A percentile compares a stretch with the other conserved stretches of the same genome.
These are phyloP conservation scores for Laupala kohalensis DNA, from an alignment of 1,140 invertebrate species.

Conservation along the genomic window DNA sequence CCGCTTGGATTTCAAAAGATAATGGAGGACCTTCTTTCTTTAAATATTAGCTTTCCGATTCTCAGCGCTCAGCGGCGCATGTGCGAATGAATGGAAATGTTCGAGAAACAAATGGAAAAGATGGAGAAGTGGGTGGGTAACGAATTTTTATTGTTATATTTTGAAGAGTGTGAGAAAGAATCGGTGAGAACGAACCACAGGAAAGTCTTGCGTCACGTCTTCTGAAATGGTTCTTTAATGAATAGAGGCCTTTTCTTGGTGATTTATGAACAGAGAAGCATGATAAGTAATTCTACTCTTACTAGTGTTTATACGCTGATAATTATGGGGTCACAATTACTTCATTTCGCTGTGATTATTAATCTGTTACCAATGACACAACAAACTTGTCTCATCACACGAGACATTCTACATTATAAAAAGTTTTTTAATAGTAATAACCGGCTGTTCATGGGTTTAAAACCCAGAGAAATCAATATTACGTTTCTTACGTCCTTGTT, in stretches of 20 bases:
- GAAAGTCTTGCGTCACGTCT: neutral
- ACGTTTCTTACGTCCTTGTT: too few relatives aligned
- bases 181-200: neutral
- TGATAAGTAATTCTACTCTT: neutral
- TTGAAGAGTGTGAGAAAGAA: neutral
- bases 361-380: too few relatives aligned
- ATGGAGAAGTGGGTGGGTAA: neutral
- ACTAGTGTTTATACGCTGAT: neutral
- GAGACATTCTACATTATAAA: too few relatives aligned
- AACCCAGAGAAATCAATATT: too few relatives aligned
- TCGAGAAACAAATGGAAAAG: neutral
- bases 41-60: neutral
- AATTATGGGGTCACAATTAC: too few relatives aligned
- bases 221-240: neutral
- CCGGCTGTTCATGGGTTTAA: too few relatives aligned
- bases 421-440: too few relatives aligned
- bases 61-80: neutral
- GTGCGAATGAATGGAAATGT: neutral
- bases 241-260: neutral
- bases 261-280: neutral
- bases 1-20: neutral
- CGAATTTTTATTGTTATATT: neutral
- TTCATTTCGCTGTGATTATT: too few relatives aligned
- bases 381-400: too few relatives aligned
- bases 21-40: neutral